Conservation (phyloP, 2,888 invertebrate species). For the Lissonota sp. region DNA sequence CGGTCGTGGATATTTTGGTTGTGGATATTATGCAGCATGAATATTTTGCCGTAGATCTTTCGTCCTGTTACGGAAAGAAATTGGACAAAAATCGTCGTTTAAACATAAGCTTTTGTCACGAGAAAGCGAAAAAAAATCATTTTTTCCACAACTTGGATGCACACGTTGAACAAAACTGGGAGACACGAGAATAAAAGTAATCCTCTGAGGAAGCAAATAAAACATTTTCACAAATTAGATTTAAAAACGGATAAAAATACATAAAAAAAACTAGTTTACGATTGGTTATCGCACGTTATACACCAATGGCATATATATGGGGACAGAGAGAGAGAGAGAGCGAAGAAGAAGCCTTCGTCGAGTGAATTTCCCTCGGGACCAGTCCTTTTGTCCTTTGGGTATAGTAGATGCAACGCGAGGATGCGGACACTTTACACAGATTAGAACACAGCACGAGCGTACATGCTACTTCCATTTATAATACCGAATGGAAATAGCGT, state of each 20-base stretch:
- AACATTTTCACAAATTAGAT: background rate
- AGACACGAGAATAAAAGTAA: too few relatives aligned
- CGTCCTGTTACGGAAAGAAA: too few relatives aligned
- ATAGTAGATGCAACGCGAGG: constrained; percentile 63
- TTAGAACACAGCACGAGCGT: constrained; percentile 64
- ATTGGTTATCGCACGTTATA: constrained; percentile 47
- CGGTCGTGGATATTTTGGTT: too few relatives aligned
- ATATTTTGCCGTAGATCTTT: too few relatives aligned
- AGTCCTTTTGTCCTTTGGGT: constrained; percentile 67
- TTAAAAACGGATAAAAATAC: background rate
- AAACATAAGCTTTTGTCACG: too few relatives aligned
- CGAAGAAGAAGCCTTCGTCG: constrained; percentile 67
- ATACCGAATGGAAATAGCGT: constrained; percentile 65
- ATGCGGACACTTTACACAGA: constrained; percentile 69
- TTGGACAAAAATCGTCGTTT: too few relatives aligned
- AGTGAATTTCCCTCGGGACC: constrained; percentile 71
- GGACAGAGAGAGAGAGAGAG: constrained; percentile 63
- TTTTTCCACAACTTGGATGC: too few relatives aligned
- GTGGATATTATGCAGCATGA: too few relatives aligned
- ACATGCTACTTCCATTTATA: constrained; percentile 40
- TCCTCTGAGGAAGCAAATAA: background rate
- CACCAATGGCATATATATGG: constrained; percentile 38
- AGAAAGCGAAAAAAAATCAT: too few relatives aligned
- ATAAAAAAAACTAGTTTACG: constrained; percentile 28
- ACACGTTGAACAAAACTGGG: too few relatives aligned